A percentile compares a stretch with the other conserved stretches of the same genome.
phyloP scores from a whole-genome alignment of 1,140 invertebrate species.

The Hyles euphorbiae region DNA sequence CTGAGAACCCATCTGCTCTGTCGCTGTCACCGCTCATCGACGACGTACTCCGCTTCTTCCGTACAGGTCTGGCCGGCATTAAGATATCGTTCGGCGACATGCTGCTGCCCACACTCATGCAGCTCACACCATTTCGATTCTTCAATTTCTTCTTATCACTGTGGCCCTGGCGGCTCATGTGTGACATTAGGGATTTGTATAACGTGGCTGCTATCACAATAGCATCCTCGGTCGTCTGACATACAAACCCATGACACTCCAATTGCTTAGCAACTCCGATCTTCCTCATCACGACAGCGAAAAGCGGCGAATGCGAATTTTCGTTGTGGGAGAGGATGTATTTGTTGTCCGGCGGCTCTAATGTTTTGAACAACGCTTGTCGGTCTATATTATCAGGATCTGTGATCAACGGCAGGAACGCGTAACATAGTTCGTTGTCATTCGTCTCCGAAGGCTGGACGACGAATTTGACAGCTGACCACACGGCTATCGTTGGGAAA shows the following conservation, averaged over 20 bases:
- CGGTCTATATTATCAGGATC: constrained; percentile 88
- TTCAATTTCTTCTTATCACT: constrained; percentile 74
- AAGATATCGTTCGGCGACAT: constrained; percentile 52
- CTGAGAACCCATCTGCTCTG: constrained; percentile 63
- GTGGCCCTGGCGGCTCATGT: constrained; percentile 79
- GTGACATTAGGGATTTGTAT: constrained; percentile 89
- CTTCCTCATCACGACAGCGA: constrained; percentile 92
- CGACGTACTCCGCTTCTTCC: constrained; percentile 77
- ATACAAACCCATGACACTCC: constrained; percentile 94
- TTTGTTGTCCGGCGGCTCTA: constrained; percentile 73
- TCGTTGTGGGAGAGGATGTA: constrained; percentile 75
- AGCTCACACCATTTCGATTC: constrained; percentile 82
- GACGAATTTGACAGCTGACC: constrained; percentile 90
- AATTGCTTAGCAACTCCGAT: constrained; percentile 85
- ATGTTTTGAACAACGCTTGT: constrained; percentile 78
- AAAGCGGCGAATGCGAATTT: constrained; percentile 87
- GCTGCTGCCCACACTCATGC: constrained; percentile 80
- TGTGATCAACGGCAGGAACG: constrained; percentile 90
- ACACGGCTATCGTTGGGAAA: constrained; percentile 92
- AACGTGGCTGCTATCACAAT: constrained; percentile 92
- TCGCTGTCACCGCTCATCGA: constrained; percentile 78
- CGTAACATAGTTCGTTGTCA: constrained; percentile 74
- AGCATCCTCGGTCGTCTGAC: constrained; percentile 90
- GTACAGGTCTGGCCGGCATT: constrained; percentile 74
- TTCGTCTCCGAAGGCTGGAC: constrained; percentile 75